Conservation (phyloP, 2,797 vertebrate genomes). For the Glyptemys insculpta region DNA sequence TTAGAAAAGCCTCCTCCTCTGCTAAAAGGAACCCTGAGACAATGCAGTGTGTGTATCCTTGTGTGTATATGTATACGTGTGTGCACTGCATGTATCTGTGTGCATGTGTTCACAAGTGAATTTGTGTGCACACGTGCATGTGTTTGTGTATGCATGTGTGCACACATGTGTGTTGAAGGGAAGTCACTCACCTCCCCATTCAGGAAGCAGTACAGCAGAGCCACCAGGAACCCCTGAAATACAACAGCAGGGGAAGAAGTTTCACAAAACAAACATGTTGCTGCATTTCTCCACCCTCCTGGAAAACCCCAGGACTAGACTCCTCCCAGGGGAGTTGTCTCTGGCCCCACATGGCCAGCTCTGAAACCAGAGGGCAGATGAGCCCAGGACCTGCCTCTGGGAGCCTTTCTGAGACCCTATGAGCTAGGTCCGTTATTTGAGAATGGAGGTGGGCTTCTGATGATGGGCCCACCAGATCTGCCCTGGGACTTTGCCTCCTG, state of each 20-base stretch:
- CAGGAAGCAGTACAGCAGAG: slow-evolving; percentile 92
- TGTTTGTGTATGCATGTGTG: not conserved
- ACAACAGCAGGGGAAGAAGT: not conserved
- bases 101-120: not conserved
- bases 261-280: not conserved
- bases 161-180: not conserved
- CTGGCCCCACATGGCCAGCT: not conserved
- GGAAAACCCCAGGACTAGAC: not conserved
- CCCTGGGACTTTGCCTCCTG: not conserved
- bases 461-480: too few relatives aligned
- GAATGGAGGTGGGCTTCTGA: not conserved
- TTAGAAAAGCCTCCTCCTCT: not conserved
- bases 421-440: not conserved
- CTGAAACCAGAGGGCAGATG: not conserved
- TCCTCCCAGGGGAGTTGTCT: not conserved
- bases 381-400: not conserved
- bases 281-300: not conserved
- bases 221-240: slow-evolving; percentile 91
- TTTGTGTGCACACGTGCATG: not conserved
- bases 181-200: slow-evolving; percentile 87
- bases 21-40: not conserved
- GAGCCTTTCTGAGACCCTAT: not conserved
- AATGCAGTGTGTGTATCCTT: not conserved
- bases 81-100: not conserved
- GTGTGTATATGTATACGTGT: fast-evolving